Base-by-base conservation (phyloP, 2,797 vertebrate species). In the Pagetopsis macropterus region DNA sequence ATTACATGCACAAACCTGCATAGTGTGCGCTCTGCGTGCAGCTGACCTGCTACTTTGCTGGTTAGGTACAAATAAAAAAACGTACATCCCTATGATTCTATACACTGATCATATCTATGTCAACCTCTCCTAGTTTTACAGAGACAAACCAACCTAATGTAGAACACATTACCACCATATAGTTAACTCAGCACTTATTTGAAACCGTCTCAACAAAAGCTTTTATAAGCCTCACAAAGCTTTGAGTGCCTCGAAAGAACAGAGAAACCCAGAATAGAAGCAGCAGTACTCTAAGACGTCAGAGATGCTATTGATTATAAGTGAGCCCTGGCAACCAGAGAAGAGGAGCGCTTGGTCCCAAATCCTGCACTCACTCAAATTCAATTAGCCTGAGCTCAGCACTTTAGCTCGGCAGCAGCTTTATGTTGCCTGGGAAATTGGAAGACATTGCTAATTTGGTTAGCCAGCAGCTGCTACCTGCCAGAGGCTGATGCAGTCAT, bases 331-430 rank as follows among this genome's bases (percentile, higher is more conserved):
- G 85, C 61, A 73, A 17, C 10, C 1, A 50, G 66, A 48, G 76
- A 65, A 70, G 62, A 82, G 76, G 72, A 75, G 83, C 80, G 58
- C 87, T 87, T 50, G 69, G 50, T 71, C 0, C 12, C 2, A 84
- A 78, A 72, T 75, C 45, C 70, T 37, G 75, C 80, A 65, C 81
- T 83, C 75, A 5, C 75, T 74, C 60, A 76, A 76, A 88, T 84
- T 88, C 76, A 72, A 88, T 87, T 84, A 7, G 59, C 16, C 85
- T 75, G 76, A 89, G 87, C 81, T 85, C 88, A 85, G 88, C 89
- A 85, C 84, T 91, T 85, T 33, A 74, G 74, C 66, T 58, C 69
- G 0, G 70, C 82, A 56, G 77, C 76, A 40, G 76, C 75, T 89
- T 70, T 3, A 58, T 66, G 74, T 19, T 82, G 82, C 76, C 83